A percentile compares a stretch with the other conserved stretches of the same genome.
These are phyloP conservation scores for Polydrusus cervinus DNA, from an alignment of 2,888 invertebrate genomes.

Conservation along the genomic window DNA sequence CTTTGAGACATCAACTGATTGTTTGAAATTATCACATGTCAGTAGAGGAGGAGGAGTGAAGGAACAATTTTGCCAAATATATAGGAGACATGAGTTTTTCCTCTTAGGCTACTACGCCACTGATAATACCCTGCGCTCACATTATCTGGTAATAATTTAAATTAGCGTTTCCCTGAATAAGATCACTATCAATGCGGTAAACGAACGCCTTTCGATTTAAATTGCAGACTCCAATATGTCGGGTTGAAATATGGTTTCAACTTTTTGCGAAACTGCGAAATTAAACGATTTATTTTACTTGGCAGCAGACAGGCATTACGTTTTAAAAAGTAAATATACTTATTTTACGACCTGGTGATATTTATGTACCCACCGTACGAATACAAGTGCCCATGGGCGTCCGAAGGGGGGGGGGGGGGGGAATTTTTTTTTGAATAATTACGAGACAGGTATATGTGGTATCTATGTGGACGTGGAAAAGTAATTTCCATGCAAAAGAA, in stretches of 20 bases:
- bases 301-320: not conserved
- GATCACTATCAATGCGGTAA: constrained; percentile 52
- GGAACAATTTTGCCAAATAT: not conserved
- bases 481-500: too few species aligned
- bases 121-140: constrained; percentile 35
- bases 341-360: not conserved
- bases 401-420: not conserved
- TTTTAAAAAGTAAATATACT: not conserved
- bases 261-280: constrained; percentile 41
- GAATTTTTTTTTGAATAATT: too few species aligned
- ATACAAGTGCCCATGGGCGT: too few species aligned
- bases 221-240: constrained; percentile 53
- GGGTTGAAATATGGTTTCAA: constrained; percentile 47
- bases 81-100: not conserved
- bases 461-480: too few species aligned
- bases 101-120: constrained; percentile 5
- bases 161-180: constrained; percentile 52
- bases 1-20: too few species aligned
- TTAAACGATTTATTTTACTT: constrained; percentile 44
- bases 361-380: too few species aligned
- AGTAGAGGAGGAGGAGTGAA: not conserved
- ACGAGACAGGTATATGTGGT: too few species aligned
- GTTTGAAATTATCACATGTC: too few species aligned
- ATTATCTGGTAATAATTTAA: constrained; percentile 51
- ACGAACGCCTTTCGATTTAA: constrained; percentile 55